phyloP scores from a whole-genome alignment of 2,113 vertebrate genomes.

The Catharus minimus region DNA sequence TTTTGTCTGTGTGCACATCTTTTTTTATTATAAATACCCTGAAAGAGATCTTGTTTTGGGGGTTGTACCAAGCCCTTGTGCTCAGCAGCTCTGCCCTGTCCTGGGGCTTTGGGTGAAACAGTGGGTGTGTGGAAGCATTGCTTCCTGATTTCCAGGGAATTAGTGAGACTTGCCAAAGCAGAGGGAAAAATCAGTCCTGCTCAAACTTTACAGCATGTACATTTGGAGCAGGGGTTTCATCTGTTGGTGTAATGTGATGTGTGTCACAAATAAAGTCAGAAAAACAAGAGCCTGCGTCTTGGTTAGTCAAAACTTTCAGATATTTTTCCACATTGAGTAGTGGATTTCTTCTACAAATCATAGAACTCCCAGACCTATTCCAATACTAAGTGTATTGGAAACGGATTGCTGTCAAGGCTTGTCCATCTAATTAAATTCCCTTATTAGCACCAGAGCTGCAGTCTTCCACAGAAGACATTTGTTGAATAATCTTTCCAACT shows the following conservation, averaged over 20 bases:
- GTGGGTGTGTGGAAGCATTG: not conserved
- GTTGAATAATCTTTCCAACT: slow-evolving; percentile 23
- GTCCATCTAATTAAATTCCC: slow-evolving; percentile 58
- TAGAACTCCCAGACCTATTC: slow-evolving; percentile 21
- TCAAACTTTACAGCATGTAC: not conserved
- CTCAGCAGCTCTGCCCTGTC: not conserved
- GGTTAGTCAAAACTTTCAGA: not conserved
- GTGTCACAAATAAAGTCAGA: not conserved
- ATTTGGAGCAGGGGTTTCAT: not conserved
- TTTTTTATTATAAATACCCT: not conserved
- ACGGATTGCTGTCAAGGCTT: slow-evolving; percentile 45
- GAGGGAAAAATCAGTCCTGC: not conserved
- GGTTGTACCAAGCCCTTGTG: rapidly evolving
- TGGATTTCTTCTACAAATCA: slow-evolving; percentile 5
- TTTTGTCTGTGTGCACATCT: not conserved
- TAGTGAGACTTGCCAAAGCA: not conserved
- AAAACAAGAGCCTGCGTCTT: not conserved
- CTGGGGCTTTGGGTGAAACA: not conserved
- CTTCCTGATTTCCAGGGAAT: not conserved
- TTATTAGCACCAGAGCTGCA: slow-evolving; percentile 29
- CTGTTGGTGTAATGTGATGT: not conserved
- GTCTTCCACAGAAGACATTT: slow-evolving; percentile 4
- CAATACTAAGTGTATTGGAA: slow-evolving; percentile 52
- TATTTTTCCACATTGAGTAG: not conserved
- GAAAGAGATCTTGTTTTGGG: rapidly evolving